A percentile compares a stretch with the other conserved stretches of the same genome.
These are phyloP conservation scores for Melanotus villosus DNA, from an alignment of 2,888 invertebrate genomes.

Conservation along the genomic window DNA sequence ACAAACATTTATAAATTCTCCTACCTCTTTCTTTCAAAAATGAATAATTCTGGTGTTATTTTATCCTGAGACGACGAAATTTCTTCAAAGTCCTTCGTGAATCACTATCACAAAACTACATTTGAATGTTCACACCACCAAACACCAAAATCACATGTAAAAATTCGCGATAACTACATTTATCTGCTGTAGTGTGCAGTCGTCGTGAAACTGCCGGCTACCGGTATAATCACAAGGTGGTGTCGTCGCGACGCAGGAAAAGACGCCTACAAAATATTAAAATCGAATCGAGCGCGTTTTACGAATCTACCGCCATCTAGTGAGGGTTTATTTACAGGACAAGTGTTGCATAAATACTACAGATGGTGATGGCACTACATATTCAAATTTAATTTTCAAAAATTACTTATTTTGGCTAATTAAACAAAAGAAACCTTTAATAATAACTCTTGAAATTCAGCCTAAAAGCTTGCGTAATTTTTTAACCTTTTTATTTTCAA, in stretches of 20 bases:
- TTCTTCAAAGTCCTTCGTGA: not conserved
- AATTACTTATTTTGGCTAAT: no score
- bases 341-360: no score
- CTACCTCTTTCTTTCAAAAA: not conserved
- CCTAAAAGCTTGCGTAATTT: no score
- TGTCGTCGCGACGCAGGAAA: conserved; percentile 48
- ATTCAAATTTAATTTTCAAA: no score
- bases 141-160: conserved; percentile 33
- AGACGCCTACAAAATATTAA: conserved; percentile 50
- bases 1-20: not conserved
- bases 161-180: conserved; percentile 36
- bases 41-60: not conserved
- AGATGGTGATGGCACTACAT: no score
- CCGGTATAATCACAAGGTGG: conserved; percentile 36
- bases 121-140: conserved; percentile 20
- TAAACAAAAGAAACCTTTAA: no score
- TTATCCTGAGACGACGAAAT: not conserved
- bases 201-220: conserved; percentile 36
- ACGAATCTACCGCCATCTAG: conserved; percentile 45
- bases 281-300: conserved; percentile 5
- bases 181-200: conserved; percentile 31
- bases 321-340: not conserved
- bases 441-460: no score
- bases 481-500: no score
- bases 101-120: conserved; percentile 22